Percentiles rank a stretch among this genome's conserved stretches.
Evolutionary conservation across 1,140 invertebrate species (phyloP).

Genomic region (Conus ventricosus): DNA sequence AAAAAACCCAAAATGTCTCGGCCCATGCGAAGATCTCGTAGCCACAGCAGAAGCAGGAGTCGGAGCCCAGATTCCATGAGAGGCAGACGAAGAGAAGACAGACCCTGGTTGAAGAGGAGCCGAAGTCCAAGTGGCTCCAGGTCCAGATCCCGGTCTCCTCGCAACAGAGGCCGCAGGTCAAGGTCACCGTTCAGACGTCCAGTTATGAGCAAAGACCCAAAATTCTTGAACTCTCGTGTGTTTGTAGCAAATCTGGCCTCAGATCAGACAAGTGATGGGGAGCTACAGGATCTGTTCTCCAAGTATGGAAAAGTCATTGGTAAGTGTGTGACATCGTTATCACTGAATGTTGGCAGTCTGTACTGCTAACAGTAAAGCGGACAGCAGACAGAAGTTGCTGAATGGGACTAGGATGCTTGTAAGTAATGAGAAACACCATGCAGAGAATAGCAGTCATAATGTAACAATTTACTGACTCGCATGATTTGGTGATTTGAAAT

Average conservation of each 20-base stretch:
- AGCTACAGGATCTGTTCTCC: constrained; percentile 84
- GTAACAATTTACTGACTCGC: too few relatives aligned
- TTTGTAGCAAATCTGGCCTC: constrained; percentile 85
- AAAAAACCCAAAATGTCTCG: not conserved
- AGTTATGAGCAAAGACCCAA: constrained; percentile 77
- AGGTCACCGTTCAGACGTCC: constrained; percentile 36
- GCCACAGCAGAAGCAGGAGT: constrained; percentile 15
- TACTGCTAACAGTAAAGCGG: too few relatives aligned
- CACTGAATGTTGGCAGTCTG: too few relatives aligned
- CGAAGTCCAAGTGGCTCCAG: constrained; percentile 25
- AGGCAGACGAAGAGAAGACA: constrained; percentile 35
- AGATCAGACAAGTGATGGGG: constrained; percentile 80
- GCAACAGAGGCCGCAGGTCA: constrained; percentile 19
- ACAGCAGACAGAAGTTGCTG: too few relatives aligned
- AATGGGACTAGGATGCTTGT: too few relatives aligned
- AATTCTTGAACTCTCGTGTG: constrained; percentile 82
- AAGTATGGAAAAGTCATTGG: constrained; percentile 81
- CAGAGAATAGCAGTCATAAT: too few relatives aligned
- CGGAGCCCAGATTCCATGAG: constrained; percentile 2
- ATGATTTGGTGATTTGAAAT: too few relatives aligned
- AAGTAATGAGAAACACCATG: too few relatives aligned
- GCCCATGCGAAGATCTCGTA: constrained; percentile 15
- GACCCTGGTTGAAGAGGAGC: constrained; percentile 38
- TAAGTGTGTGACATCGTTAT: constrained; percentile 48
- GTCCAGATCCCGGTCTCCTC: constrained; percentile 32